Base-by-base conservation (phyloP, 2,888 invertebrate species). In the Pasiphila rectangulata region DNA sequence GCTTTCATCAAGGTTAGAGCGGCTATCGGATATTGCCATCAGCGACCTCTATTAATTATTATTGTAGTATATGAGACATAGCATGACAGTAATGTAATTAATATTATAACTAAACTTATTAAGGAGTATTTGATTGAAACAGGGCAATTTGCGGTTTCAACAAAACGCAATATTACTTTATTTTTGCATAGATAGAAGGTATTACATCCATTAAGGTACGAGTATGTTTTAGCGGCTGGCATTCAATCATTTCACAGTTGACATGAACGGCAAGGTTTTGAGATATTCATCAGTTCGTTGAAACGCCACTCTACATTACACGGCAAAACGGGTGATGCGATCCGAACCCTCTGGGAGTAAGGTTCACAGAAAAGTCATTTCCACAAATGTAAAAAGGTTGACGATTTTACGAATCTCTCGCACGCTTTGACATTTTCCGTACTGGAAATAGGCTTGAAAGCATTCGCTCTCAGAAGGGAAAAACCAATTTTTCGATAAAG, bases 291-390 rank as follows among this genome's bases (percentile, higher is more conserved):
- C 61, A 58, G 53, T 53, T 56, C 51, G 50, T 56, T 63, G 56
- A 66, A 71, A 73, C 63, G 76, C 71, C 79, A 78, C 69, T 78
- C 68, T 54, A 57, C 56, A 72, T 75, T 71, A 76, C 61, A 65
- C 37, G 39, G 45, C 32, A 23, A 21, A 41, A 17, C 35, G 21
- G 57, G 63, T 64, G 65, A 66, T 61, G 56, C 54, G 60, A 61
- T 61, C 56, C 54, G 60, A 61, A 61, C 52, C 66, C 58, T 64
- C 51, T 56, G 59, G 51, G 54, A 24, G 36, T 41, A 41, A 41
- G 63, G 54, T 59, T 61, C 61, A 59, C 56, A 59, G 60, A 69
- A 60, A 69, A 70, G 66, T 61, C 54, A 65, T 64, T 61, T 57
- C 57, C 56, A 45, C 55, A 54, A 56, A 61, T 54, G 57, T 57